These are phyloP conservation scores for Geococcyx californianus DNA, from an alignment of 2,113 vertebrate species.

Conservation along the genomic window DNA sequence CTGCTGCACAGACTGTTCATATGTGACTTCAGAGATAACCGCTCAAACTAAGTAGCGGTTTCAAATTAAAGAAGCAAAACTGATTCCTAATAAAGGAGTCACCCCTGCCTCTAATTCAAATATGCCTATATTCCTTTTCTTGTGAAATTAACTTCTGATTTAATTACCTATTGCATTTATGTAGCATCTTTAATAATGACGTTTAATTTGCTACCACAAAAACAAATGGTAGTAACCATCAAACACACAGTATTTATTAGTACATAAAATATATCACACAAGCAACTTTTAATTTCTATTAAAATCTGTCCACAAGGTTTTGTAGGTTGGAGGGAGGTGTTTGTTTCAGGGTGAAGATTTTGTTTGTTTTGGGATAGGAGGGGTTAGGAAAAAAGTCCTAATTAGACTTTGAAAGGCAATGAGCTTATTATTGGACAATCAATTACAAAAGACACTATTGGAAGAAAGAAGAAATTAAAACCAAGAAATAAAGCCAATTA, in stretches of 20 bases:
- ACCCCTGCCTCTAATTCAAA: conserved; percentile 2
- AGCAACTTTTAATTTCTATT: not conserved
- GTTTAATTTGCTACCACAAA: not conserved
- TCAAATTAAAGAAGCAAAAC: conserved; percentile 36
- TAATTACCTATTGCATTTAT: not conserved
- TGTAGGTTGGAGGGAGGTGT: rapidly evolving
- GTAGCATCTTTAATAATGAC: not conserved
- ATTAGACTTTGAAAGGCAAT: not conserved
- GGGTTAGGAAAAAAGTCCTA: not conserved
- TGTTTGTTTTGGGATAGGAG: not conserved
- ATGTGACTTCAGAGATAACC: not conserved
- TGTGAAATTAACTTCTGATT: not conserved
- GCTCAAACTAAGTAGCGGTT: conserved; percentile 45
- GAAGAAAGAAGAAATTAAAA: not conserved
- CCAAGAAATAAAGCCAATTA: not conserved
- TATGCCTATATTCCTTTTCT: not conserved
- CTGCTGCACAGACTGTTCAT: not conserved
- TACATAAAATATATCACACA: not conserved
- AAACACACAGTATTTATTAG: not conserved
- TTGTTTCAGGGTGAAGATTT: not conserved
- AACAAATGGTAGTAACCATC: not conserved
- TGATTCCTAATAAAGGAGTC: not conserved
- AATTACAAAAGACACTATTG: not conserved
- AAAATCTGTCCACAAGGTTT: not conserved
- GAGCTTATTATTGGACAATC: not conserved